Base-by-base conservation (phyloP, 2,888 invertebrate genomes). In the Platypus cylindrus region DNA sequence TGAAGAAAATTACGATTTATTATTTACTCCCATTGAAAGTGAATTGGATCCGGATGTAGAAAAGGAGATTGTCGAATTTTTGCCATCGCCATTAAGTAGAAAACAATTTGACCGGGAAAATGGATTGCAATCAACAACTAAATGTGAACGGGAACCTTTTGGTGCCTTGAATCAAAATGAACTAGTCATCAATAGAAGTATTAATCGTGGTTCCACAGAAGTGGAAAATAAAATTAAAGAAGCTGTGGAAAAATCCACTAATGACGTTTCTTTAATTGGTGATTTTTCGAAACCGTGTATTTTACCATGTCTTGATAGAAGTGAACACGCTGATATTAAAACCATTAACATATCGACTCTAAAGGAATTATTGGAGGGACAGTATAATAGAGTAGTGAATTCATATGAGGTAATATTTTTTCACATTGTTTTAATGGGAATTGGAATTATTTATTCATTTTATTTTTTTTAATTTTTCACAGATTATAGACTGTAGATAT, bases 401-500 rank as follows among this genome's bases (percentile, higher is more conserved):
- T 71, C 75, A 5, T 90, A 65, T 52, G 71, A 70, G 58, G 70
- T 95, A 14, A 37, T n/a, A n/a, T n/a, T n/a, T n/a, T n/a, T n/a
- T n/a, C n/a, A n/a, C n/a, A n/a, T n/a, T n/a, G n/a, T n/a, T n/a
- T n/a, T n/a, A n/a, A n/a, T n/a, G n/a, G n/a, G n/a, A n/a, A n/a
- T n/a, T n/a, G n/a, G n/a, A n/a, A n/a, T n/a, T n/a, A n/a, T n/a
- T n/a, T n/a, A n/a, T 8, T 23, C 20, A 22, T 22, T 22, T 22
- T 26, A 14, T 22, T 2, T 31, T n/a, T 27, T 25, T 27, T 15
- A 20, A 20, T 9, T 26, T 41, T 35, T 3, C n/a, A n/a, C 32
- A 42, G 41, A 32, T 42, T 3, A 77, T 95, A 25, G 94, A 95
- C 62, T 93, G 93, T 56, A 75, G 94, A 4, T 95, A 91, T 60